Percentiles rank a stretch among this genome's conserved stretches.
phyloP scores from a whole-genome alignment of 2,888 invertebrate species.

The Sepiola atlantica region DNA sequence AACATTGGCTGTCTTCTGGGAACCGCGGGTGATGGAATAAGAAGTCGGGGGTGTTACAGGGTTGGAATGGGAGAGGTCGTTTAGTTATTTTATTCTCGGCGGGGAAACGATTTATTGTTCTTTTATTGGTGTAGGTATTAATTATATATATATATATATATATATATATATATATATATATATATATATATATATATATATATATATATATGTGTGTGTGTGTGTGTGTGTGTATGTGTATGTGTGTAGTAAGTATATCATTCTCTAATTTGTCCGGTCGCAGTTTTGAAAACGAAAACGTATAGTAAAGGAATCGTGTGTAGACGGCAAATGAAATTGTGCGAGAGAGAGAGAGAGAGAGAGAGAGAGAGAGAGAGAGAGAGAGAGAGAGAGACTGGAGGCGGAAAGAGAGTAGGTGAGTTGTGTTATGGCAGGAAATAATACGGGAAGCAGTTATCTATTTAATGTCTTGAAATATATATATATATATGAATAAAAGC shows the following conservation, averaged over 20 bases:
- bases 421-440: too few relatives aligned
- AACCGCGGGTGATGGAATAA: not conserved
- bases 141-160: too few relatives aligned
- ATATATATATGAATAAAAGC: too few relatives aligned
- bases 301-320: not conserved
- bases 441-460: too few relatives aligned
- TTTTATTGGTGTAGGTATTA: not conserved
- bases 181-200: too few relatives aligned
- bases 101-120: not conserved
- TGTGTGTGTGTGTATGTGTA: not conserved
- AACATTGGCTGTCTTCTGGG: not conserved
- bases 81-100: not conserved
- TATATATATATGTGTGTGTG: not conserved
- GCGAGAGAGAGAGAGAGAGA: not conserved
- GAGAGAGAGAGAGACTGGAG: too few relatives aligned
- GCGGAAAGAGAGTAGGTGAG: not conserved
- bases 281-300: not conserved
- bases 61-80: not conserved
- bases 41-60: not conserved
- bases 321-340: not conserved
- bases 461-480: too few relatives aligned
- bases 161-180: too few relatives aligned
- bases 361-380: conserved; percentile 32
- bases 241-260: not conserved
- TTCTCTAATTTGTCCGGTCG: not conserved